Conservation (phyloP, 2,797 vertebrate species). For the Xiphorhynchus erythropygius region DNA sequence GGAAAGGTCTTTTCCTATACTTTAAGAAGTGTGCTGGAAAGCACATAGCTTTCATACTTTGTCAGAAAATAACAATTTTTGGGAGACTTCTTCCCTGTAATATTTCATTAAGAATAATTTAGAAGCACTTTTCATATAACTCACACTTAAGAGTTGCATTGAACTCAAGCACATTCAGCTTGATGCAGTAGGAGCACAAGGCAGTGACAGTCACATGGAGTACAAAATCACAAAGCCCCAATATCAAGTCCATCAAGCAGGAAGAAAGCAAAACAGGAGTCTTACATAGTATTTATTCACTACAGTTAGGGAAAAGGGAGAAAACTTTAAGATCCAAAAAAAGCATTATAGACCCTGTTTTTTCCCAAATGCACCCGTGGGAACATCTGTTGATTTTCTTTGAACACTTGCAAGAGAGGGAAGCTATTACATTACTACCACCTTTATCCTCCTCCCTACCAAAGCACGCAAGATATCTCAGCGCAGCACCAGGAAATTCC, state of each 20-base stretch:
- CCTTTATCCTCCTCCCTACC: background rate
- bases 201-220: background rate
- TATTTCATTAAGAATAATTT: background rate
- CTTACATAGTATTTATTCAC: background rate
- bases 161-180: background rate
- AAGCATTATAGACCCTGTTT: background rate
- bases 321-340: background rate
- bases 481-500: background rate
- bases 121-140: background rate
- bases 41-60: background rate
- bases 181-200: background rate
- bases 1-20: background rate
- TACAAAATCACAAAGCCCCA: background rate
- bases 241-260: background rate
- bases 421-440: background rate
- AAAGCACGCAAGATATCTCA: background rate
- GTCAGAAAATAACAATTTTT: background rate
- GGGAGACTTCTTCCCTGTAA: background rate
- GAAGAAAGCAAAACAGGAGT: background rate
- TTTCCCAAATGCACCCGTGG: background rate
- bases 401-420: background rate
- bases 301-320: background rate
- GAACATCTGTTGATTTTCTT: background rate
- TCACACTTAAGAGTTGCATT: background rate
- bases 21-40: background rate